Conservation (phyloP, 2,888 invertebrate genomes). For the Drosophila helvetica region DNA sequence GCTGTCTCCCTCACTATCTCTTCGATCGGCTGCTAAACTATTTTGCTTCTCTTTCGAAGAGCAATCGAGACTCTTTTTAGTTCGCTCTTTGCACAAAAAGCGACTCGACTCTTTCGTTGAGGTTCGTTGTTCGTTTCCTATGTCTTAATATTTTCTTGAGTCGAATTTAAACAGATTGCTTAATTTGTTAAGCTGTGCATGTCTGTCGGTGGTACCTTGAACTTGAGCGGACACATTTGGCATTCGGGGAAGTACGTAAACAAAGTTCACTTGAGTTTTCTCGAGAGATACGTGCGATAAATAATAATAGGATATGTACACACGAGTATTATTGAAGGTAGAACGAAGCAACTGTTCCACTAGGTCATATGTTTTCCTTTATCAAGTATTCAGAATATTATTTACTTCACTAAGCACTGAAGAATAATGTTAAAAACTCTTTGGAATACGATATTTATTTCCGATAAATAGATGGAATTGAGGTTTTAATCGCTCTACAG, state of each 20-base stretch:
- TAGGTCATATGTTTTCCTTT: constrained; percentile 1
- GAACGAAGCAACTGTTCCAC: constrained; percentile 30
- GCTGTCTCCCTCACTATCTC: background rate
- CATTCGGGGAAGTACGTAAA: constrained; percentile 32
- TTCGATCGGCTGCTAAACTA: background rate
- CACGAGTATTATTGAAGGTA: constrained; percentile 24
- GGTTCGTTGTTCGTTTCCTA: constrained; percentile 17
- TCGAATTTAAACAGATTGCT: constrained; percentile 17
- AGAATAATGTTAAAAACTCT: no score
- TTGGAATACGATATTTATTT: no score
- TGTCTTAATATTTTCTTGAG: constrained; percentile 10
- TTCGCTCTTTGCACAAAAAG: background rate
- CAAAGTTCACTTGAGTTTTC: constrained; percentile 10
- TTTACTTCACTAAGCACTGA: no score
- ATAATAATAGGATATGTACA: constrained; percentile 11
- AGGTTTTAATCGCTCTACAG: constrained; percentile 11
- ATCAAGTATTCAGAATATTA: no score
- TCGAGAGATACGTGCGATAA: constrained; percentile 29
- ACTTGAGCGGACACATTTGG: constrained; percentile 26
- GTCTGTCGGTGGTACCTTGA: constrained; percentile 32
- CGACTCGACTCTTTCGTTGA: constrained; percentile 5
- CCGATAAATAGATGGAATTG: background rate
- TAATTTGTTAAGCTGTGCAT: constrained; percentile 28
- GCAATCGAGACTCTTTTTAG: background rate
- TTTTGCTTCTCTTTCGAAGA: constrained; percentile 11